A percentile compares a stretch with the other conserved stretches of the same genome.
Conservation (phyloP, 2,113 vertebrate genomes). For the Alouatta palliata region DNA sequence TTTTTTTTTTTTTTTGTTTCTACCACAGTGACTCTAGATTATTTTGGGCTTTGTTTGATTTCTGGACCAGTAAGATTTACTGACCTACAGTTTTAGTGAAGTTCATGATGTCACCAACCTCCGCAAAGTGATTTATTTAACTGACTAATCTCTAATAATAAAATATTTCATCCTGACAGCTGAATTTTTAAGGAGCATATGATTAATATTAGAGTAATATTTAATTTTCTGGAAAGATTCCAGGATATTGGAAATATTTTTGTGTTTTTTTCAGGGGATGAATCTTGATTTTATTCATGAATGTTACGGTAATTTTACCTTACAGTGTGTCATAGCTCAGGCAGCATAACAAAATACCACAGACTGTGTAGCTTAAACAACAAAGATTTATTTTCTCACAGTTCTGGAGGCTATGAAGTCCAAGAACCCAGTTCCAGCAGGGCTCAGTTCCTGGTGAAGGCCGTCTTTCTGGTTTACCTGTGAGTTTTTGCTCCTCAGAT, state of each 20-base stretch:
- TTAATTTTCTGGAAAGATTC: neutral
- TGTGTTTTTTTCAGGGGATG: neutral
- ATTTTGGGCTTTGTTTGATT: neutral
- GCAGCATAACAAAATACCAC: neutral
- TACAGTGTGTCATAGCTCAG: neutral
- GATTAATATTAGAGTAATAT: neutral
- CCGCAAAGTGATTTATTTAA: neutral
- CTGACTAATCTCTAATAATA: neutral
- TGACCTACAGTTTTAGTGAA: neutral
- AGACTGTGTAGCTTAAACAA: neutral
- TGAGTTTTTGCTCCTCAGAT: neutral
- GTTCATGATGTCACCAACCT: neutral
- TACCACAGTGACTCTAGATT: neutral
- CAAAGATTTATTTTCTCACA: neutral
- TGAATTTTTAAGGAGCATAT: neutral
- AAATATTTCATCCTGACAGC: neutral
- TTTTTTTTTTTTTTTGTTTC: neutral
- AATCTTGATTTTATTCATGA: neutral
- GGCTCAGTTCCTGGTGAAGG: neutral
- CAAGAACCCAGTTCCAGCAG: neutral
- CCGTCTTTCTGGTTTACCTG: neutral
- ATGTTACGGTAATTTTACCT: neutral
- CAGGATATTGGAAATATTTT: neutral
- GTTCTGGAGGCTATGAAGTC: neutral
- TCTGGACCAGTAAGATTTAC: neutral